Conservation (phyloP, 2,888 invertebrate species). For the Argyresthia albistria region DNA sequence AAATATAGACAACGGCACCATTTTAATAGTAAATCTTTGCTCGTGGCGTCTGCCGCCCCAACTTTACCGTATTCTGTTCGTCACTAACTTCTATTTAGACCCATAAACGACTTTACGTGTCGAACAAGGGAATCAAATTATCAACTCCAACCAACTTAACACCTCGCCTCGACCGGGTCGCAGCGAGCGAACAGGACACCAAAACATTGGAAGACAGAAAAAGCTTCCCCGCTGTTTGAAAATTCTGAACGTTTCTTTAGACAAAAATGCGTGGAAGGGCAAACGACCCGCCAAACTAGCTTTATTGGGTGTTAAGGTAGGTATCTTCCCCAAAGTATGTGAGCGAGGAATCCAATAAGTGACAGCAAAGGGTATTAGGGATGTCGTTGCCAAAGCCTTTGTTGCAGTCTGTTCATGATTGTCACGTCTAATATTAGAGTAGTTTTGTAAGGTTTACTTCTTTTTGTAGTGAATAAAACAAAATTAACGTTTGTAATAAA, state of each 20-base stretch:
- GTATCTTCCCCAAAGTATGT: slow-evolving; percentile 56
- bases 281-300: slow-evolving; percentile 45
- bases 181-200: slow-evolving; percentile 33
- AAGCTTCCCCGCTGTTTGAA: slow-evolving; percentile 48
- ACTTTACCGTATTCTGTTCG: slow-evolving; percentile 43
- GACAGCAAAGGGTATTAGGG: slow-evolving; percentile 56
- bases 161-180: slow-evolving; percentile 31
- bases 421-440: slow-evolving; percentile 15
- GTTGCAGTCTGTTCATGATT: slow-evolving; percentile 35
- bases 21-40: slow-evolving; percentile 26
- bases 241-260: slow-evolving; percentile 52
- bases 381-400: slow-evolving; percentile 29
- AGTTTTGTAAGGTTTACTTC: too few species aligned
- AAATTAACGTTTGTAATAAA: neutral
- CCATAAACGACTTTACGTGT: slow-evolving; percentile 67
- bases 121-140: slow-evolving; percentile 68
- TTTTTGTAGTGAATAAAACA: neutral
- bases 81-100: slow-evolving; percentile 56
- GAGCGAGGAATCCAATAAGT: slow-evolving; percentile 63
- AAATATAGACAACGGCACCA: slow-evolving; percentile 29
- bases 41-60: slow-evolving; percentile 33
- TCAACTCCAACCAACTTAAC: slow-evolving; percentile 59
- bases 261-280: slow-evolving; percentile 53
- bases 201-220: slow-evolving; percentile 46
- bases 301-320: slow-evolving; percentile 36